Conservation (phyloP, 1,140 invertebrate species). For the Heliconius melpomene region DNA sequence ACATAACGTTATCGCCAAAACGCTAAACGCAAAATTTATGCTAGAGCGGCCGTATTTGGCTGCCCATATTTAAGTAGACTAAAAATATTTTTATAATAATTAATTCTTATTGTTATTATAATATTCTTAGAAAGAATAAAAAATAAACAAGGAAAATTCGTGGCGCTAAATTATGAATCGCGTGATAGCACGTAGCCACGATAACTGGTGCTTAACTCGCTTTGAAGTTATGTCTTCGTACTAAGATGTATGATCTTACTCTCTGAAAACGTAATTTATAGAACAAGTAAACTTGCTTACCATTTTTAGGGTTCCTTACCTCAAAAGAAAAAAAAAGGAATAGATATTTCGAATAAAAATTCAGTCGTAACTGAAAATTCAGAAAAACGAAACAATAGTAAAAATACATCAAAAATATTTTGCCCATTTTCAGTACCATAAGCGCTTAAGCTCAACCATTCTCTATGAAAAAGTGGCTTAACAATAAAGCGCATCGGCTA, state of each 20-base stretch:
- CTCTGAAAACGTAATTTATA: neutral
- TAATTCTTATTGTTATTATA: constrained; percentile 10
- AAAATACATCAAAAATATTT: constrained; percentile 3
- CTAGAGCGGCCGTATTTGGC: too few relatives aligned
- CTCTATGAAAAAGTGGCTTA: constrained; percentile 9
- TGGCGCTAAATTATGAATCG: constrained; percentile 27
- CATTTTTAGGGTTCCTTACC: neutral
- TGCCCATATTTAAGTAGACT: too few relatives aligned
- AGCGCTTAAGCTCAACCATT: constrained; percentile 5
- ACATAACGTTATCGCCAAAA: too few relatives aligned
- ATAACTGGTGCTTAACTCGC: constrained; percentile 25
- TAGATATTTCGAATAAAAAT: neutral
- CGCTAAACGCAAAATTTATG: too few relatives aligned
- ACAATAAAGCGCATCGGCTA: constrained; percentile 5
- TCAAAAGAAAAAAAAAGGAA: too few relatives aligned
- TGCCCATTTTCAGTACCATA: neutral
- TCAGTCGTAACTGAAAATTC: neutral
- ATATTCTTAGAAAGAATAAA: constrained; percentile 16
- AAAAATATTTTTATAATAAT: neutral
- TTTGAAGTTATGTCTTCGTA: constrained; percentile 23
- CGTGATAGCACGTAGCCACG: constrained; percentile 29
- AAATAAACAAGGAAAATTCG: constrained; percentile 26
- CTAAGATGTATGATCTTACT: constrained; percentile 2
- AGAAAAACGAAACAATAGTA: neutral
- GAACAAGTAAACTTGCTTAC: neutral